These are phyloP conservation scores for Equus quagga DNA, from an alignment of 2,113 vertebrate species.

Conservation along the genomic window DNA sequence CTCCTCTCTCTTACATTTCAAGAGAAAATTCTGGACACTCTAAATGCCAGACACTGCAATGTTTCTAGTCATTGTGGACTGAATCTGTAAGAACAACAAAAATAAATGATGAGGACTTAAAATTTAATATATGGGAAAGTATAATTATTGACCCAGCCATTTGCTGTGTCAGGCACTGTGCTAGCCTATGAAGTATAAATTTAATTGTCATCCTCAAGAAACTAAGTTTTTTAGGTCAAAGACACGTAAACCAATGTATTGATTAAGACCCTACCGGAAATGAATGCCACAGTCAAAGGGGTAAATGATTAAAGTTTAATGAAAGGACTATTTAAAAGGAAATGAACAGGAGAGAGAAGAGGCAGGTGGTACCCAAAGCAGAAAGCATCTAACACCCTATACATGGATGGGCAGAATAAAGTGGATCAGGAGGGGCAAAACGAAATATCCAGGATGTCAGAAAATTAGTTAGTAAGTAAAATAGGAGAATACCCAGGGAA, in stretches of 20 bases:
- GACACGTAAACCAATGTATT: neutral
- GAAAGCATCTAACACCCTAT: neutral
- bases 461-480: neutral
- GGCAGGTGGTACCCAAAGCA: neutral
- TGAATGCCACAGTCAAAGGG: neutral
- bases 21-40: neutral
- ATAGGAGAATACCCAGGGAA: neutral
- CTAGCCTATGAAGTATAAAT: neutral
- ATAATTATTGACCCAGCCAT: neutral
- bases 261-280: neutral
- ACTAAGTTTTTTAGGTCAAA: neutral
- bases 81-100: neutral
- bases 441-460: neutral
- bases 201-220: neutral
- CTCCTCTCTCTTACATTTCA: conserved; percentile 32
- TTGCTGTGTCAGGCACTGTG: neutral
- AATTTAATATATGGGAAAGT: neutral
- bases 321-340: neutral
- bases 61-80: conserved; percentile 14
- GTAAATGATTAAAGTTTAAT: neutral
- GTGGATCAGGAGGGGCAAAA: neutral
- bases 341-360: neutral
- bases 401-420: neutral
- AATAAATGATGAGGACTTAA: neutral
- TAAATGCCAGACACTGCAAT: conserved; percentile 68